Conservation (phyloP, 2,888 invertebrate species). For the Toxonevra muliebris region DNA sequence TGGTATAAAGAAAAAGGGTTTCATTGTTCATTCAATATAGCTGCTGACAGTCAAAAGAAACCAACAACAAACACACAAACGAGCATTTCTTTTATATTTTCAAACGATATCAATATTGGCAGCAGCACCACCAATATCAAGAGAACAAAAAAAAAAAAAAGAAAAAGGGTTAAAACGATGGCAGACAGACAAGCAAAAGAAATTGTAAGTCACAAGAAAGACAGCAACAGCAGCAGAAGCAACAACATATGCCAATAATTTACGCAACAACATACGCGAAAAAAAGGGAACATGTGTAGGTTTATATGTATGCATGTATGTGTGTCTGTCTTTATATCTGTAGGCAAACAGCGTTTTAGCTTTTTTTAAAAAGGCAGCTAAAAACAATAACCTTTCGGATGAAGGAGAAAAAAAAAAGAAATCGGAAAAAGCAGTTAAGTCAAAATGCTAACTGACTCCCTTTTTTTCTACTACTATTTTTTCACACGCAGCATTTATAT, state of each 20-base stretch:
- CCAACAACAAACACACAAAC: not conserved
- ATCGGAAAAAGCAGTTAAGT: too few relatives aligned
- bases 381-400: conserved; percentile 10
- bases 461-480: too few relatives aligned
- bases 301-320: too few relatives aligned
- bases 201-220: not conserved
- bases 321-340: too few relatives aligned
- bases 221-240: conserved; percentile 6
- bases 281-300: conserved; percentile 8
- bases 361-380: not conserved
- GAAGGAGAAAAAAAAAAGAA: not conserved
- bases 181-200: not conserved
- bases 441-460: too few relatives aligned
- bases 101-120: not conserved
- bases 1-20: too few relatives aligned
- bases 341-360: too few relatives aligned
- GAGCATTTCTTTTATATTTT: too few relatives aligned
- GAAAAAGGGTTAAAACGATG: conserved; percentile 14
- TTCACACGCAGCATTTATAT: not conserved
- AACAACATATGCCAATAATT: conserved; percentile 32
- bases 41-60: conserved; percentile 8
- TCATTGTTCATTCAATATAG: not conserved
- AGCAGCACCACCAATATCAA: not conserved
- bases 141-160: not conserved
- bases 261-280: conserved; percentile 13